phyloP scores from a whole-genome alignment of 2,888 invertebrate species.

The Clunio marinus region DNA sequence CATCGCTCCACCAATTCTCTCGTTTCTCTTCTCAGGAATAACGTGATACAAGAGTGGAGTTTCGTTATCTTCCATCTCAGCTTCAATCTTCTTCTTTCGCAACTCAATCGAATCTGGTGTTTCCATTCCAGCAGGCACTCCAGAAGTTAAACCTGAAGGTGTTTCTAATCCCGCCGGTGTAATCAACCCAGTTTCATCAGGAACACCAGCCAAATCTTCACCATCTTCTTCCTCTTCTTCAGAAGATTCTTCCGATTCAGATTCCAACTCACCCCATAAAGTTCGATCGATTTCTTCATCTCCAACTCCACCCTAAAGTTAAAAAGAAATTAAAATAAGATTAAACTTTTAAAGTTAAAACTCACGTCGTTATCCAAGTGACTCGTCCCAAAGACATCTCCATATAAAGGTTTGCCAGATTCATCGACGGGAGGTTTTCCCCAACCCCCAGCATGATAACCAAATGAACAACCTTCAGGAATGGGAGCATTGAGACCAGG shows the following conservation, averaged over 20 bases:
- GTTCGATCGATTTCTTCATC: slow-evolving; percentile 90
- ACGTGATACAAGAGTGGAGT: slow-evolving; percentile 94
- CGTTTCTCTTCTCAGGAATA: slow-evolving; percentile 88
- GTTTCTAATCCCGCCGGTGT: slow-evolving; percentile 92
- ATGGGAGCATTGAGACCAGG: slow-evolving; percentile 97
- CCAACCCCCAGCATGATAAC: slow-evolving; percentile 80
- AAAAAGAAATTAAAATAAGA: slow-evolving; percentile 35
- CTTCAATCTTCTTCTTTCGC: slow-evolving; percentile 93
- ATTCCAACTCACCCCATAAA: slow-evolving; percentile 92
- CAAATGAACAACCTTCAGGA: slow-evolving; percentile 95
- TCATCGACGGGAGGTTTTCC: slow-evolving; percentile 99
- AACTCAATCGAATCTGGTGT: slow-evolving; percentile 98
- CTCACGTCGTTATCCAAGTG: slow-evolving; percentile 67
- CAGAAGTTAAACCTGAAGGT: slow-evolving; percentile 85
- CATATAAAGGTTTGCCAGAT: slow-evolving; percentile 94
- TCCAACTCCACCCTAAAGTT: slow-evolving; percentile 57
- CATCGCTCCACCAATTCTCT: slow-evolving; percentile 85
- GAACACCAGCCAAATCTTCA: slow-evolving; percentile 54
- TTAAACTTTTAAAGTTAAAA: slow-evolving; percentile 41
- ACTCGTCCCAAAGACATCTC: slow-evolving; percentile 94
- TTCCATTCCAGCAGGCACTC: slow-evolving; percentile 91
- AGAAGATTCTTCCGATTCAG: slow-evolving; percentile 65
- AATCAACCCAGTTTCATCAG: slow-evolving; percentile 77
- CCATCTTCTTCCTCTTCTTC: slow-evolving; percentile 66
- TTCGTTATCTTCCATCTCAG: slow-evolving; percentile 91